These are phyloP conservation scores for Octopus sinensis DNA, from an alignment of 1,140 invertebrate species.

Conservation along the genomic window DNA sequence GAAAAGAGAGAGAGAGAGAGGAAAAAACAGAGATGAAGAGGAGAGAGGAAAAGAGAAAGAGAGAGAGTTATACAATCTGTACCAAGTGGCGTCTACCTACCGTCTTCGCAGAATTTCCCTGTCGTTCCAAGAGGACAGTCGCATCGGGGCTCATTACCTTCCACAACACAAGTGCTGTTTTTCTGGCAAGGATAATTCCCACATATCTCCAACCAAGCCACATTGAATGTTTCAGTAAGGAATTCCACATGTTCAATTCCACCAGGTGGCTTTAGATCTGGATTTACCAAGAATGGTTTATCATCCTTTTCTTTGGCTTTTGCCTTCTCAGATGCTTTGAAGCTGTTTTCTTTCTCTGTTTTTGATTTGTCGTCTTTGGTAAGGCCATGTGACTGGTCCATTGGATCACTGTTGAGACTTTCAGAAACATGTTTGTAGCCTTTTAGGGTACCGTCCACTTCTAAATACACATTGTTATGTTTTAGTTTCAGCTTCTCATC, in stretches of 20 bases:
- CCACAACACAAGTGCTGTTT: slow-evolving; percentile 39
- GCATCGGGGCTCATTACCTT: slow-evolving; percentile 30
- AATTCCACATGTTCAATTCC: neutral
- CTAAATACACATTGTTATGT: neutral
- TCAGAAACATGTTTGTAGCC: neutral
- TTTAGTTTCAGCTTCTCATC: neutral
- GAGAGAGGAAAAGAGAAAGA: too few species aligned
- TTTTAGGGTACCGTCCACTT: neutral
- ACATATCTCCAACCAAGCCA: slow-evolving; percentile 50
- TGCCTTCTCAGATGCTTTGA: neutral
- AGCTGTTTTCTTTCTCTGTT: neutral
- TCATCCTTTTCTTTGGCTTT: neutral
- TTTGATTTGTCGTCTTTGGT: neutral
- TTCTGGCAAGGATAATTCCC: slow-evolving; percentile 36
- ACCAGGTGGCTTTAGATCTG: neutral
- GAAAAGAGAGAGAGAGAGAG: too few species aligned
- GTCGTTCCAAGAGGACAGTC: slow-evolving; percentile 38
- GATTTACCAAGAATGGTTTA: neutral
- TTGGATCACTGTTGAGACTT: neutral
- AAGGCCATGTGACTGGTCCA: neutral
- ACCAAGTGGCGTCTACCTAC: slow-evolving; percentile 24
- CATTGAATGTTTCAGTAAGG: neutral
- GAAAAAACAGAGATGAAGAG: too few species aligned
- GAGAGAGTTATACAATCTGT: neutral
- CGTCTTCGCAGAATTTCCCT: slow-evolving; percentile 41